Conservation (phyloP, 2,888 invertebrate genomes). For the Cremastinae sp. region DNA sequence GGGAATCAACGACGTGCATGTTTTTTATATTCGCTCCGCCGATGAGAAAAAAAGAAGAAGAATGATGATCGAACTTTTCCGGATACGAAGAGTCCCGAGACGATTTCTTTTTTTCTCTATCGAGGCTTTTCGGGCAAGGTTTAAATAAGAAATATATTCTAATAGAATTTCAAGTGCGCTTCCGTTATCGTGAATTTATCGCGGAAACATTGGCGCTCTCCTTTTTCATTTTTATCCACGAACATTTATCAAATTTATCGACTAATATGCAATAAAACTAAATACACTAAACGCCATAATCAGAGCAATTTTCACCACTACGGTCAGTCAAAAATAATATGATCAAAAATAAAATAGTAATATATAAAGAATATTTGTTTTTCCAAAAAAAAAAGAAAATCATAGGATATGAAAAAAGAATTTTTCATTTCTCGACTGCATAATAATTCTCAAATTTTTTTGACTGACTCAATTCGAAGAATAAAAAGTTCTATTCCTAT, state of each 20-base stretch:
- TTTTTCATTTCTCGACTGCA: not conserved
- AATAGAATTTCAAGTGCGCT: slow-evolving; percentile 33
- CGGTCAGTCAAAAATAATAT: no score
- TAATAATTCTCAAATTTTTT: not conserved
- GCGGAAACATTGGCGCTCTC: slow-evolving; percentile 19
- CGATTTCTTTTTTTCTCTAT: not conserved
- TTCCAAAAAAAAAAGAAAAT: not conserved
- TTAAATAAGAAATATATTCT: not conserved
- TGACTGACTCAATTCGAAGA: not conserved
- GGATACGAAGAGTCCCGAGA: not conserved
- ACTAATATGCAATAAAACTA: slow-evolving; percentile 2
- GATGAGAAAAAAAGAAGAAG: not conserved
- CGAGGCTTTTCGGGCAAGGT: not conserved
- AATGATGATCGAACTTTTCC: not conserved
- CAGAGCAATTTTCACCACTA: not conserved
- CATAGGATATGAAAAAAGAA: not conserved
- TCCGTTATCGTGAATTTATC: slow-evolving; percentile 43
- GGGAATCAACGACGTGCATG: slow-evolving; percentile 10
- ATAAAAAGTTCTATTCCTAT: not conserved
- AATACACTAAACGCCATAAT: not conserved
- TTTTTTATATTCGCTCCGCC: not conserved
- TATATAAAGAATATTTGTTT: not conserved
- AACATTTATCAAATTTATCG: slow-evolving; percentile 1
- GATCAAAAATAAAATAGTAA: not conserved
- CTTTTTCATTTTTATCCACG: slow-evolving; percentile 9